Percentiles rank a stretch among this genome's conserved stretches.
Conservation (phyloP, 92 coral and sea anemone species). For the Zoanthus solanderi region DNA sequence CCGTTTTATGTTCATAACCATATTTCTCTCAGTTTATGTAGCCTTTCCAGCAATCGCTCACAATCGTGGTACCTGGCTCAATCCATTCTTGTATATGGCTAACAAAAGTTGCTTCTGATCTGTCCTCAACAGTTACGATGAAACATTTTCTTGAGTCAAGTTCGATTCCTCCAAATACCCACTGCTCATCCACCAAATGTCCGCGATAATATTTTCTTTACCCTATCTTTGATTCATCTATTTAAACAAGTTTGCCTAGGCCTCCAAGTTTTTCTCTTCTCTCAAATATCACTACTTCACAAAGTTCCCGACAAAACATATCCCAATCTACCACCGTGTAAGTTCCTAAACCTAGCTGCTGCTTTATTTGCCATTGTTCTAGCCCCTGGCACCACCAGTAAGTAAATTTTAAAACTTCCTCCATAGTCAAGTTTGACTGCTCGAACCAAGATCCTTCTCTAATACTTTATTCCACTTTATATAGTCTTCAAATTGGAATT, state of each 20-base stretch:
- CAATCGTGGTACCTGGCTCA: too few relatives aligned
- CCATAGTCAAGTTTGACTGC: constrained; percentile 22
- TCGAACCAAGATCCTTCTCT: constrained; percentile 38
- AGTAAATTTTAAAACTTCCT: constrained; percentile 20
- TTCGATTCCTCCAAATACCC: too few relatives aligned
- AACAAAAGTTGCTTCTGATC: too few relatives aligned
- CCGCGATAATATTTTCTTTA: background rate
- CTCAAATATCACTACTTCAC: constrained; percentile 8
- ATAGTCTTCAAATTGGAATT: background rate
- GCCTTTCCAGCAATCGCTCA: too few relatives aligned
- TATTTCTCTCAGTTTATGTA: too few relatives aligned
- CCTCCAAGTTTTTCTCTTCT: constrained; percentile 36
- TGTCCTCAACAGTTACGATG: too few relatives aligned
- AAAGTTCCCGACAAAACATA: background rate
- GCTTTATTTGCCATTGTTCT: constrained; percentile 3
- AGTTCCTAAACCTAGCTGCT: background rate
- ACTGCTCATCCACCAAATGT: too few relatives aligned
- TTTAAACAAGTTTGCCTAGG: constrained; percentile 29
- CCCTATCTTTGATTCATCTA: constrained; percentile 6
- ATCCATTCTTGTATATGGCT: too few relatives aligned
- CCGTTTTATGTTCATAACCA: too few relatives aligned
- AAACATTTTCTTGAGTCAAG: too few relatives aligned
- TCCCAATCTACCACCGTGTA: background rate
- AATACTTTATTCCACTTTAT: constrained; percentile 32
- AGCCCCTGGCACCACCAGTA: background rate